Evolutionary conservation across 2,888 invertebrate species (phyloP), one percentile per base, ranked within the genome.

Genomic region (Megamerina dolium): DNA sequence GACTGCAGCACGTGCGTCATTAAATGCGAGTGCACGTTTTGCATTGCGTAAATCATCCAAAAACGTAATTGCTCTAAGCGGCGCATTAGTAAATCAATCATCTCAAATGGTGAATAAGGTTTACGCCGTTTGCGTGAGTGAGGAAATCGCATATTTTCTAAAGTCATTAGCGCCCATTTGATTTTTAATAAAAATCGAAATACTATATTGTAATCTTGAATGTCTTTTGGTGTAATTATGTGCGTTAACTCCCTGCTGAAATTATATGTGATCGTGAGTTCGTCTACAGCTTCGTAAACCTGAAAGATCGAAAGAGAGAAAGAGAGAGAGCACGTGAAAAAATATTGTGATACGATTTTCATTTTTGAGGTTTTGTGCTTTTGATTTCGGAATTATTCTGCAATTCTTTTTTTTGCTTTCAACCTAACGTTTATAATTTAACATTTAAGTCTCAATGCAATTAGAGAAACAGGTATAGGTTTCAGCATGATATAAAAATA

Each of bases 181-280:
- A 78, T 60, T 61, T 76, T 77, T 5, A 78, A 55, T 33, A 77
- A 65, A 38, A 77, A 74, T 18, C 71, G 62, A 54, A 78, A 77
- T 13, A 77, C 65, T 53, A 58, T 54, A 49, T 72, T 72, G 44
- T 72, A 72, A 5, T 59, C 49, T 2, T 49, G 29, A 41, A 70
- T 53, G 34, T 60, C 59, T 3, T 53, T 27, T 2, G 53, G 42
- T 3, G 55, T 63, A 9, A 72, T 62, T 12, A 72, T 61, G 36
- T 60, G 55, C 9, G 58, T 46, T 13, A 71, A 40, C 31, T 64
- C 60, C 9, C 53, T 51, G 13, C 57, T 55, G 34, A 66, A 58
- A 23, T 58, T 57, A 34, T 69, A 70, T 3, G 46, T 50, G 14
- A 70, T 52, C 1, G 51, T 48, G 2, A 72, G 45, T 23, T 60